Evolutionary conservation across 1,140 invertebrate species (phyloP), one percentile per base, ranked within the genome.

Genomic region (Drosophila azteca): DNA sequence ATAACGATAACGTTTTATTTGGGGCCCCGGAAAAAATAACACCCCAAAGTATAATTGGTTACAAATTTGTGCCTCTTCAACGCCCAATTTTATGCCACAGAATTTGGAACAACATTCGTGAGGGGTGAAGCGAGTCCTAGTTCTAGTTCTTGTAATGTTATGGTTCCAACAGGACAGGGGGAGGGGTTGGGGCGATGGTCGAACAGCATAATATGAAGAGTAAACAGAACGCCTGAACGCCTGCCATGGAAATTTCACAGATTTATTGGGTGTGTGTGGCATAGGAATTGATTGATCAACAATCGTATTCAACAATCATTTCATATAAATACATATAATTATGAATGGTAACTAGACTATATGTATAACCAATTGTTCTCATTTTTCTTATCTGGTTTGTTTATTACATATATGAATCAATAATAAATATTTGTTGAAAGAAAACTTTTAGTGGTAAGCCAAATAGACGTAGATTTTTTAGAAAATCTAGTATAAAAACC

Each of bases 31-130:
- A 55, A 62, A 62, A 48, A 54, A 60, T n/a, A 17, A 60, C 64
- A 82, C 64, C 50, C 53, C 61, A n/a, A n/a, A 50, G 65, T 51
- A 69, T 88, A 88, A 85, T 85, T 85, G 82, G 69, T 82, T 75
- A 87, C 82, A 88, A 81, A 87, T 78, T 73, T 82, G 67, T 58
- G 55, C 63, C 44, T 43, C 24, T 67, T n/a, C 17, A 51, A 50
- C 26, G 44, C 53, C 54, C 44, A 75, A 76, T 61, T 75, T 62
- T 51, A 76, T 62, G 63, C 71, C 43, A 64, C 26, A 48, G 50
- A 52, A 65, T 66, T 58, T 67, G 48, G 50, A 59, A 11, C 48
- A 61, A 64, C 17, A 35, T 53, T 13, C 41, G 31, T 52, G 53
- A 6, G 55, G 59, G 51, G 46, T 6, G 17, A 44, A 35, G 55